Base-by-base conservation (phyloP, 2,888 invertebrate genomes). In the Xanthia icteritia region DNA sequence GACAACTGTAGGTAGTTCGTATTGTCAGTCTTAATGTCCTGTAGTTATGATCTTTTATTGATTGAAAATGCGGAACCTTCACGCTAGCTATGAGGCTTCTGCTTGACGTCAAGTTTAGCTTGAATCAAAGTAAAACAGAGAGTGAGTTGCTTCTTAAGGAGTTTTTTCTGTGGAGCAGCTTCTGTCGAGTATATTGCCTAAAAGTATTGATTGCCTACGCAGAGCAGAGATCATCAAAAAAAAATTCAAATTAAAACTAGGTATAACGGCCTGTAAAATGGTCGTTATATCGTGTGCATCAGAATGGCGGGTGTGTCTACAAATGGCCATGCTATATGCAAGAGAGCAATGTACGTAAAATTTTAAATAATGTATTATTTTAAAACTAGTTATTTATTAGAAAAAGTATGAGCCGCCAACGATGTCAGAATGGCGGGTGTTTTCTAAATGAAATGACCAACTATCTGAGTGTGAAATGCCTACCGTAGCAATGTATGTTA, bases 1-100 rank as follows among this genome's bases (percentile, higher is more conserved):
- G 60, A 64, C 17, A 63, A 3, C 60, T 69, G 23, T 56, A 48
- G 36, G 77, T 69, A 83, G 54, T 70, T 70, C 48, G 4, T 69
- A 48, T 51, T 65, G n/a, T 76, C 48, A 56, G 77, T 67, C 51
- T n/a, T 27, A 15, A 23, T 11, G 17, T 39, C 51, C 15, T 39
- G 13, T 23, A n/a, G 27, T 0, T n/a, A 23, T 17, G 48, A 60
- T 39, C 11, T 31, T 23, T 60, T 20, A 39, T 60, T 51, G 39
- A 61, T 36, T 9, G 20, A 67, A 48, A 27, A 27, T 45, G 45
- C 23, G 1, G 48, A 48, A 31, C 5, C 36, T 61, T 68, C 61
- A 36, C 13, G n/a, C 23, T 17, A n/a, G 67, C 31, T 31, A 31
- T 5, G 15, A 54, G 31, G 17, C 9, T 60, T n/a, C 11, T 1